Evolutionary conservation across 2,113 vertebrate species (phyloP), one percentile per base, ranked within the genome.

Genomic region (Sylvietta virens): DNA sequence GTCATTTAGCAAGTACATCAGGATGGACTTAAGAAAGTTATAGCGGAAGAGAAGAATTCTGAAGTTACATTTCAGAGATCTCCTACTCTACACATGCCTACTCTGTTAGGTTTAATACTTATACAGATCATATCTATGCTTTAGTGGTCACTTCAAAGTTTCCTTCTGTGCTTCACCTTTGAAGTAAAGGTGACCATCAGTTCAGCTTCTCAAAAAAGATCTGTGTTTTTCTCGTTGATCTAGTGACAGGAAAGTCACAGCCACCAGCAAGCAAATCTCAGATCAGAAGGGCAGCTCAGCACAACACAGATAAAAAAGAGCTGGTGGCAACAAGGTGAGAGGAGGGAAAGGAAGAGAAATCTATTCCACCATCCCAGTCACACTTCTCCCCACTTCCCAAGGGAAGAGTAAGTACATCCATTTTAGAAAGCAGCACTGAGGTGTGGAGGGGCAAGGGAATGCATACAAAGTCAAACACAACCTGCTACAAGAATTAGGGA

Each of bases 371-470:
- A 45, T 7, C 26, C 48, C 57, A 67, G 35, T 14, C 48, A 67
- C 0, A 0, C 17, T 83, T 69, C 31, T 35, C 77, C 22, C n/a
- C 1, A 1, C 13, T 91, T 86, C 42, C 22, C 64, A 86, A 20
- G 47, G 22, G 40, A 83, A 58, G n/a, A 91, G n/a, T 16, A 74
- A 69, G 9, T 37, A 57, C 21, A 69, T 56, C 16, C 15, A 39
- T 44, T 83, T 83, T 6, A 94, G 45, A 51, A 92, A 80, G 35
- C 51, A 31, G 24, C 18, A 40, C 0, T 10, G 15, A 72, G 11
- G 22, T 5, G 0, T 5, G 50, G 26, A 86, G 27, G 5, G 27
- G 19, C 0, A 1, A 62, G 8, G 21, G 27, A 77, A 61, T 4
- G 1, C 10, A 45, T 35, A 40, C 13, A 14, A 73, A 70, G 35